A percentile compares a stretch with the other conserved stretches of the same genome.
Conservation (phyloP, 2,113 vertebrate genomes). For the Edolisoma coerulescens region DNA sequence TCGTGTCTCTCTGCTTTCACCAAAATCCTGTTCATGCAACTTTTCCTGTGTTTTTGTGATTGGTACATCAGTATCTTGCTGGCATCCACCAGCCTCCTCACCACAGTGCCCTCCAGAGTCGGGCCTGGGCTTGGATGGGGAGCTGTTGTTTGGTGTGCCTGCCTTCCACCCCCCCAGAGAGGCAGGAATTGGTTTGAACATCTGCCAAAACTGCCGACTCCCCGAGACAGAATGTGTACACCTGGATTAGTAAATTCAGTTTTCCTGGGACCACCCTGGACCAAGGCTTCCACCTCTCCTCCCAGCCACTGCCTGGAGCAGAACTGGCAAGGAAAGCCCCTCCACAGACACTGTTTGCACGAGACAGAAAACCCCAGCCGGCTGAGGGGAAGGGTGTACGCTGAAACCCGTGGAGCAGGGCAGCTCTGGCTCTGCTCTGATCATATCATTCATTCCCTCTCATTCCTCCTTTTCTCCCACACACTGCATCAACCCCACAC, state of each 20-base stretch:
- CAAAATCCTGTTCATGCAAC: not conserved
- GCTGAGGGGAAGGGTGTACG: rapidly evolving
- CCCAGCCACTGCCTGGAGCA: not conserved
- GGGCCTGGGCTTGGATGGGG: not conserved
- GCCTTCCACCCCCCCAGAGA: not conserved
- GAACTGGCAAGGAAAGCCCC: not conserved
- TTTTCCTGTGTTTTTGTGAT: not conserved
- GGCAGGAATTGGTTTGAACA: not conserved
- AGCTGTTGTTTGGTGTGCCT: not conserved
- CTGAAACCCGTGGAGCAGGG: not conserved
- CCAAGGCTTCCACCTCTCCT: not conserved
- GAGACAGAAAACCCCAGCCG: not conserved
- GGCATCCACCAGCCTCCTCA: not conserved
- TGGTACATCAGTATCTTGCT: not conserved
- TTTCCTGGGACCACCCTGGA: not conserved
- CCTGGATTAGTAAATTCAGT: not conserved
- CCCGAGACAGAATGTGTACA: not conserved
- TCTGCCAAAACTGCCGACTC: not conserved
- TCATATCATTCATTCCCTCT: rapidly evolving
- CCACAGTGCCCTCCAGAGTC: not conserved
- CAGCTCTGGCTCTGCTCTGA: not conserved
- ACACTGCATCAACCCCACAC: rapidly evolving
- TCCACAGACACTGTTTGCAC: rapidly evolving
- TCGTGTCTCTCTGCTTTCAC: not conserved
- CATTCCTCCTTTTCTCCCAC: not conserved